Evolutionary conservation across 2,888 invertebrate genomes (phyloP), one percentile per base, ranked within the genome.

Genomic region (Euclidia mi): DNA sequence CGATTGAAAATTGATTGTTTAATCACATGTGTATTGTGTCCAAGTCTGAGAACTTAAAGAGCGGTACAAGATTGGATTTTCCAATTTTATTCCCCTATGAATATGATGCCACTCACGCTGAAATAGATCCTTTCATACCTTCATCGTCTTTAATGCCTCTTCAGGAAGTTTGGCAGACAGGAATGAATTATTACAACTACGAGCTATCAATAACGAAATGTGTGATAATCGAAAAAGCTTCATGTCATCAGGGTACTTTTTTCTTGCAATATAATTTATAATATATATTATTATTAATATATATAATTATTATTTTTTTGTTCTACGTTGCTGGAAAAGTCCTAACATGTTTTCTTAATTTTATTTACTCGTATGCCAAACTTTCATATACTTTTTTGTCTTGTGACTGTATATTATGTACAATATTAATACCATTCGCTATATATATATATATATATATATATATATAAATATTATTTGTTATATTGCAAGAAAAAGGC

Each of bases 161-260:
- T 76, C 57, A 69, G 71, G 73, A 83, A 91, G 84, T 90, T 89
- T 82, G 85, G 78, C 85, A 84, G 84, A 79, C 78, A 77, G 74
- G 75, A 82, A 88, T 88, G 88, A 89, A 88, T 88, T 89, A 90
- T 88, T 86, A 85, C 80, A 78, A 84, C 82, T 87, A 82, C 76
- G 76, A 82, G 81, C 83, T 84, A 89, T 88, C 88, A 86, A 88
- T 90, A 90, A 87, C 86, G 78, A 83, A 84, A 85, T 84, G 85
- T 86, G 86, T 86, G 81, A 85, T 90, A 89, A 91, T 90, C 85
- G 85, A 85, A 88, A 88, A 90, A 88, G 76, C 88, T 89, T 81
- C 72, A 65, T 70, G 74, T 81, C 76, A 81, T 74, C 71, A 71
- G n/a, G n/a, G n/a, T n/a, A n/a, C n/a, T n/a, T n/a, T n/a, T n/a